Percentiles rank a stretch among this genome's conserved stretches.
These are phyloP conservation scores for Crotalus viridis DNA, from an alignment of 2,113 vertebrate genomes.

Conservation along the genomic window DNA sequence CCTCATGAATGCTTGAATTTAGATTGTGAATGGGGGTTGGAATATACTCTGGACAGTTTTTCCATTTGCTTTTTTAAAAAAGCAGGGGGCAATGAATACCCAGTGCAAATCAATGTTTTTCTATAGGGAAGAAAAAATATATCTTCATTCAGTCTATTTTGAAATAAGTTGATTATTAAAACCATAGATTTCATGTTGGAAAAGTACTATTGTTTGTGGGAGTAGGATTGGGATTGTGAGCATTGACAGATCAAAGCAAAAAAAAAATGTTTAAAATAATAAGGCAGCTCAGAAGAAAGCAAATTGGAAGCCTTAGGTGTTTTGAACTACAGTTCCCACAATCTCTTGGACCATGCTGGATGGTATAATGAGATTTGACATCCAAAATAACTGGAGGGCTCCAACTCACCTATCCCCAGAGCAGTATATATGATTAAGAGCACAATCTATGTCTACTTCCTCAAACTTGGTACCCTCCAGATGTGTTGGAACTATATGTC, in stretches of 20 bases:
- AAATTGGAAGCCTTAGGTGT: not conserved
- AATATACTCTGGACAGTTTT: not conserved
- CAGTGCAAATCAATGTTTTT: not conserved
- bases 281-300: not conserved
- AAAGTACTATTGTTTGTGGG: not conserved
- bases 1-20: slow-evolving; percentile 1
- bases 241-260: not conserved
- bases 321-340: not conserved
- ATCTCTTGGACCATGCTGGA: not conserved
- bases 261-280: not conserved
- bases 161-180: not conserved
- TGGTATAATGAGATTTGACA: not conserved
- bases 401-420: not conserved
- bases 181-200: not conserved
- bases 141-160: not conserved
- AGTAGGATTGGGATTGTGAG: not conserved
- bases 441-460: not conserved
- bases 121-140: not conserved
- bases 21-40: not conserved
- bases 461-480: not conserved
- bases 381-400: not conserved
- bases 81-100: not conserved
- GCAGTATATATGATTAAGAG: not conserved
- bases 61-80: not conserved
- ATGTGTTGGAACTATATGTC: not conserved